phyloP scores from a whole-genome alignment of 1,140 invertebrate genomes.

The Drosophila repletoides region DNA sequence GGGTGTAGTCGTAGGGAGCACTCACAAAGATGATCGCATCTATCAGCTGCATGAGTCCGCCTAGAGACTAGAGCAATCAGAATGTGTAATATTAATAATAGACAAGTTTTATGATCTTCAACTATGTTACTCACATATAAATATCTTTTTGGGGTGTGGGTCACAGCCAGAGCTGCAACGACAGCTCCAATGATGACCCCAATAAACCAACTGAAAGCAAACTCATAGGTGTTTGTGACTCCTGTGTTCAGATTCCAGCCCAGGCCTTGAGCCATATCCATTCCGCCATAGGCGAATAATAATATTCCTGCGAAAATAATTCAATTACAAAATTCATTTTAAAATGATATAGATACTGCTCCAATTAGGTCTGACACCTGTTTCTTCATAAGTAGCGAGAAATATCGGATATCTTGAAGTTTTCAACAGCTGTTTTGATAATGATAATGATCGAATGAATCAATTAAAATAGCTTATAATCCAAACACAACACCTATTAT shows the following conservation, averaged over 20 bases:
- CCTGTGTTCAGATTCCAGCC: conserved; percentile 37
- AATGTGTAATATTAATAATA: not conserved
- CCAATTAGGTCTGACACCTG: no score
- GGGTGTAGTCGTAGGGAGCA: conserved; percentile 39
- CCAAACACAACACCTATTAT: no score
- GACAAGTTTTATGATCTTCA: not conserved
- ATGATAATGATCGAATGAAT: no score
- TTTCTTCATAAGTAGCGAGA: no score
- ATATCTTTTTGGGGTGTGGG: conserved; percentile 43
- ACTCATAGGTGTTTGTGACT: conserved; percentile 29
- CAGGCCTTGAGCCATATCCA: conserved; percentile 63
- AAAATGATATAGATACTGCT: no score
- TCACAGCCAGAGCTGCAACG: conserved; percentile 37
- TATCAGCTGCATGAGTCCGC: conserved; percentile 50
- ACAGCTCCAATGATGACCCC: conserved; percentile 64
- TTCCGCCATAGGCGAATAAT: conserved; percentile 58
- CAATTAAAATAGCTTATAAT: no score
- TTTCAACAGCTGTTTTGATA: no score
- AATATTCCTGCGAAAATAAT: conserved; percentile 30
- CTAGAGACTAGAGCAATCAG: conserved; percentile 21
- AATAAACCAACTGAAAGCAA: conserved; percentile 66
- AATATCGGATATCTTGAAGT: no score
- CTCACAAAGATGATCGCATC: conserved; percentile 64
- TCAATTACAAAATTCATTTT: not conserved
- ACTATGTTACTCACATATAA: conserved; percentile 51